phyloP scores from a whole-genome alignment of 1,140 invertebrate genomes.

The Anoplolepis gracilipes region DNA sequence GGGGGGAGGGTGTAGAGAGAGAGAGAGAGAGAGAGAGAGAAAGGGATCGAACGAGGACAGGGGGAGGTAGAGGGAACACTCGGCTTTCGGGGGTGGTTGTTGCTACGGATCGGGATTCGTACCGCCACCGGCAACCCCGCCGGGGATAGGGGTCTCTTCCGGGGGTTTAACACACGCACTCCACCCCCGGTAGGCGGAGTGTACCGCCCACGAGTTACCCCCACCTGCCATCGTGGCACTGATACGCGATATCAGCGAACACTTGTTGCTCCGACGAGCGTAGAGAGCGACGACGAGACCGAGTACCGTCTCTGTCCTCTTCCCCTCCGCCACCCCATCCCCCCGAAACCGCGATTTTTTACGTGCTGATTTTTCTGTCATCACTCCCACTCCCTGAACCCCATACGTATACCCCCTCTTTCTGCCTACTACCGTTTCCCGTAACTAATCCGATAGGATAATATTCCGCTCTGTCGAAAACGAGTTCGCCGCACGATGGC shows the following conservation, averaged over 20 bases:
- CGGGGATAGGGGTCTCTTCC: conserved; percentile 64
- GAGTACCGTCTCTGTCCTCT: conserved; percentile 19
- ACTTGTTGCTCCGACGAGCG: conserved; percentile 82
- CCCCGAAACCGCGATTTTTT: conserved; percentile 68
- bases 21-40: conserved; percentile 33
- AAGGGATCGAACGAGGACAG: neutral
- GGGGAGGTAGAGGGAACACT: neutral
- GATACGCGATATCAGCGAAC: conserved; percentile 85
- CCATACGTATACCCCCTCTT: neutral
- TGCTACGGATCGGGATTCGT: conserved; percentile 59
- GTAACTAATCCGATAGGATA: conserved; percentile 33
- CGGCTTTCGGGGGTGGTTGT: conserved; percentile 53
- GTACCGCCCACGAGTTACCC: conserved; percentile 73
- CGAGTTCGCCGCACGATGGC: conserved; percentile 28
- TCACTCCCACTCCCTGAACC: neutral
- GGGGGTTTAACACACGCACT: conserved; percentile 77
- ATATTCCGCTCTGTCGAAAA: conserved; percentile 62
- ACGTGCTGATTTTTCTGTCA: conserved; percentile 70
- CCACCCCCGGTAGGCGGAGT: conserved; percentile 81
- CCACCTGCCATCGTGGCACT: conserved; percentile 73
- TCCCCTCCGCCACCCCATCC: neutral
- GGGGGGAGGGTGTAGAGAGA: neutral
- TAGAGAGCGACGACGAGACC: conserved; percentile 52
- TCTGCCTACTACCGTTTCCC: neutral
- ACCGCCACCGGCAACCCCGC: conserved; percentile 70